Conservation (phyloP, 2,113 vertebrate species). For the Plectropomus leopardus region DNA sequence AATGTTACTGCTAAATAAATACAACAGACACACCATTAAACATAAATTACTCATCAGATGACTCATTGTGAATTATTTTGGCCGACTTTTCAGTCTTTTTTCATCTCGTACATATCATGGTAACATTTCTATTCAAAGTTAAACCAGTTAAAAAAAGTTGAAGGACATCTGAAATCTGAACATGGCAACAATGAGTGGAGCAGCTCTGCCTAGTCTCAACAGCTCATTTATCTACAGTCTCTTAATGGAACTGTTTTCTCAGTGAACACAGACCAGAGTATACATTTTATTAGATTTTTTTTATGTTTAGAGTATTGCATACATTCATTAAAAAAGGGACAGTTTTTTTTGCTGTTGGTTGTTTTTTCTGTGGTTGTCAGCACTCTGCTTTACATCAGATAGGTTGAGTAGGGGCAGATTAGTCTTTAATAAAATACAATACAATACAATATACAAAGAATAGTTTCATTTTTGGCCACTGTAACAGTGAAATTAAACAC, state of each 20-base stretch:
- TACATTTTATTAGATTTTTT: no score
- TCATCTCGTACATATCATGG: neutral
- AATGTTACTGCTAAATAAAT: neutral
- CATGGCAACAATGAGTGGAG: neutral
- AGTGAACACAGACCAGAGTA: neutral
- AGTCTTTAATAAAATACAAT: no score
- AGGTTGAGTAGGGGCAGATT: neutral
- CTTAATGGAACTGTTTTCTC: neutral
- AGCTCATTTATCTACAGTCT: constrained; percentile 1
- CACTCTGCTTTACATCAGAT: neutral
- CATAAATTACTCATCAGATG: constrained; percentile 2
- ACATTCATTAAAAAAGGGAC: no score
- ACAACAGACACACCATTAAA: neutral
- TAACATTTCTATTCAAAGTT: neutral
- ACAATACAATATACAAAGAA: neutral
- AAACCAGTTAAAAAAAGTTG: no score
- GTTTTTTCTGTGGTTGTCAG: neutral
- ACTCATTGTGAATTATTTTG: neutral
- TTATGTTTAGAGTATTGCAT: no score
- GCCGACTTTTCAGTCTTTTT: neutral
- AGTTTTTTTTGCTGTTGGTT: neutral
- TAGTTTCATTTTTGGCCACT: neutral
- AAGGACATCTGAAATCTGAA: neutral
- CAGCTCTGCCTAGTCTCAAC: neutral
- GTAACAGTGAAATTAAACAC: neutral